Evolutionary conservation across 1,140 invertebrate genomes (phyloP), one percentile per base, ranked within the genome.

Genomic region (Melanaphis sacchari): DNA sequence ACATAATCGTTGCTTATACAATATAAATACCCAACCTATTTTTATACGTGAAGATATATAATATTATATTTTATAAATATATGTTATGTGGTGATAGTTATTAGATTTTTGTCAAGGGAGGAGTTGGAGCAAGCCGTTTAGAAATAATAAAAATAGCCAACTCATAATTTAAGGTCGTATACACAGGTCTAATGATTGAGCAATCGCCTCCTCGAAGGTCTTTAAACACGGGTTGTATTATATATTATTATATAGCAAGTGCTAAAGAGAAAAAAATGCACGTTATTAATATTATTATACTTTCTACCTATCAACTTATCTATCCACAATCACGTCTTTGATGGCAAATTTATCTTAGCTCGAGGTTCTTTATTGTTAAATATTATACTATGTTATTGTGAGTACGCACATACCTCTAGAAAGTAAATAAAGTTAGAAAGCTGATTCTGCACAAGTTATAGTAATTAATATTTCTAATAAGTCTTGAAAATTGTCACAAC

Each of bases 111-210:
- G 82, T 41, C 38, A 3, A 26, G 5, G 24, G 38, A 38, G 38
- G 81, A 38, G 36, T 82, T 24, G 38, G 38, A 8, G 81, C 2
- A 84, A 8, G 38, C 15, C 24, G 40, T 41, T 40, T 40, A 84
- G 8, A 84, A 84, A 84, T 40, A 84, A 84, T 40, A 24, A 84
- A 84, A 84, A 84, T 84, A 3, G 82, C 82, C 82, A 40, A 84
- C 38, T 84, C 82, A 84, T 84, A 38, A 40, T 84, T 84, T 40
- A 84, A 84, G 82, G 82, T 41, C 82, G 82, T 26, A n/a, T 66
- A 31, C 31, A 59, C 9, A n/a, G 59, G 59, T n/a, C 31, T 76
- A 76, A 76, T 76, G 59, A 15, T 76, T 82, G 81, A 2, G 81
- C 81, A 82, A 84, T 38, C 82, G 31, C 24, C 59, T 76, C 59